Conservation (phyloP, 92 coral and sea anemone genomes). For the Porites cylindrica region DNA sequence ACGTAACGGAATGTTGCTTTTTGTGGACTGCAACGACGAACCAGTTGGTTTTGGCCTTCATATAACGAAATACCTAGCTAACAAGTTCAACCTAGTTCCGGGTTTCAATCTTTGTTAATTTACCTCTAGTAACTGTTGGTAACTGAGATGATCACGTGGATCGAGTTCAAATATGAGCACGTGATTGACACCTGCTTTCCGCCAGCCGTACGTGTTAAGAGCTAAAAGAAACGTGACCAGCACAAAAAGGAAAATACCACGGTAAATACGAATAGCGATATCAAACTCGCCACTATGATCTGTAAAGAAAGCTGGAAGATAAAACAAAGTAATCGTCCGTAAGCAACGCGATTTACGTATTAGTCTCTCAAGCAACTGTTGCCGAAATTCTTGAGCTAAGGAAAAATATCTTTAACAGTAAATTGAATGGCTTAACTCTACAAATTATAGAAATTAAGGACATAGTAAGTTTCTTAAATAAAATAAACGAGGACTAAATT, state of each 20-base stretch:
- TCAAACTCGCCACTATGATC: conserved; percentile 79
- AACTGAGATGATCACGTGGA: conserved; percentile 94
- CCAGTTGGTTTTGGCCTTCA: neutral
- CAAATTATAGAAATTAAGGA: no score
- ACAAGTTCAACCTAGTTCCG: neutral
- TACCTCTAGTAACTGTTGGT: conserved; percentile 95
- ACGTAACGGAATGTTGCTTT: no score
- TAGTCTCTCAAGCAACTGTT: no score
- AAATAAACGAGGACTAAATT: no score
- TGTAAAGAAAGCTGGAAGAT: conserved; percentile 67
- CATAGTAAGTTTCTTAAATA: no score
- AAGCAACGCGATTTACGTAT: no score
- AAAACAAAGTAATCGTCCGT: neutral
- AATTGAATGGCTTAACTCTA: no score
- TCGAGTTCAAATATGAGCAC: conserved; percentile 97
- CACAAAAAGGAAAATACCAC: conserved; percentile 92
- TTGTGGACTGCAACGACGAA: no score
- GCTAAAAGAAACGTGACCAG: conserved; percentile 93
- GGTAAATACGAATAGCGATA: conserved; percentile 84
- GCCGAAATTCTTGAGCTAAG: no score
- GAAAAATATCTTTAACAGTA: no score
- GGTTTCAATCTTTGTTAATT: neutral
- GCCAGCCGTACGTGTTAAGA: conserved; percentile 96
- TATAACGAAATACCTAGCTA: neutral
- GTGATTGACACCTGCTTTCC: conserved; percentile 97